Conservation (phyloP, 2,797 vertebrate genomes). For the Echeneis naucrates region DNA sequence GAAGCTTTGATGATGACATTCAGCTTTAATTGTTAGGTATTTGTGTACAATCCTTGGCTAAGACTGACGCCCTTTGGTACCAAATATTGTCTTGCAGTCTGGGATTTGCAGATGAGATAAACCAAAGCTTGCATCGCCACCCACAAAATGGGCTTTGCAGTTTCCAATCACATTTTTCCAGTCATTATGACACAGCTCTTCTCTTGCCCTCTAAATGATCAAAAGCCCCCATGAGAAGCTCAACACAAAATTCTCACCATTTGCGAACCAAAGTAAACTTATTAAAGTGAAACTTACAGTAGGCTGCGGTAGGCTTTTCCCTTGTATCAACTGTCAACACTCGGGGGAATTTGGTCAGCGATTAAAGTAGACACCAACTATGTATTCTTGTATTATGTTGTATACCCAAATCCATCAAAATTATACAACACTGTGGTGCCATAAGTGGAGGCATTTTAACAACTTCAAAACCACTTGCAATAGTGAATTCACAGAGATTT, state of each 20-base stretch:
- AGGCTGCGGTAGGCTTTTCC: constrained; percentile 7
- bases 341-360: not conserved
- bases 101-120: constrained; percentile 54
- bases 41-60: constrained; percentile 17
- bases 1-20: constrained; percentile 16
- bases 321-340: not conserved
- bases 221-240: constrained; percentile 13
- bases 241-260: constrained; percentile 22
- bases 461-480: constrained; percentile 23
- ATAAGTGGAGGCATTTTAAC: constrained; percentile 30
- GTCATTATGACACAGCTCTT: constrained; percentile 30
- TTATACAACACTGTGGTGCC: constrained; percentile 29
- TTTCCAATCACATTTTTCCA: constrained; percentile 55
- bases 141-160: constrained; percentile 38
- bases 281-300: constrained; percentile 38
- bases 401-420: constrained; percentile 6
- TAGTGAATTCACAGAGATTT: constrained; percentile 46
- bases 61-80: not conserved
- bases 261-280: constrained; percentile 57
- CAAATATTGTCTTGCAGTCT: constrained; percentile 47
- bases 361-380: constrained; percentile 2
- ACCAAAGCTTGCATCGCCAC: constrained; percentile 26
- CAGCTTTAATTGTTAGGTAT: constrained; percentile 35
- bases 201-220: constrained; percentile 21
- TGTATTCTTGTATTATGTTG: not conserved